Conservation (phyloP, 2,888 invertebrate species). For the Pollenia labialis region DNA sequence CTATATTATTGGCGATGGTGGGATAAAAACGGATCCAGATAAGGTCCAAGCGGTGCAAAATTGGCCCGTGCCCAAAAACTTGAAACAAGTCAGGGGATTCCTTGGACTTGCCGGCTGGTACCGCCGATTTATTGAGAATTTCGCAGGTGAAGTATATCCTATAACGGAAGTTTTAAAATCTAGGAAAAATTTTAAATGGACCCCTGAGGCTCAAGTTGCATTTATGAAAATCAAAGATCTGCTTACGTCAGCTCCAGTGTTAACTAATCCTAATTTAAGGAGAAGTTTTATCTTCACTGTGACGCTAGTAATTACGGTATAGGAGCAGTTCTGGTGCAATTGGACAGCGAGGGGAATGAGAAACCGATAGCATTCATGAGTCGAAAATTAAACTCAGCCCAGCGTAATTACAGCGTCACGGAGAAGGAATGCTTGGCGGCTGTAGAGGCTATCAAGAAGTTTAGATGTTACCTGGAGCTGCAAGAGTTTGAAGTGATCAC, state of each 20-base stretch:
- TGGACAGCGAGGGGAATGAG: no score
- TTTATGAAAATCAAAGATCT: no score
- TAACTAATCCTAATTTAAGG: no score
- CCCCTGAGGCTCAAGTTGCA: no score
- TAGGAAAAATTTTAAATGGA: no score
- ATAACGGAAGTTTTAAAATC: no score
- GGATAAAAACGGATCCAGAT: conserved; percentile 17
- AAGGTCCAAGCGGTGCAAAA: conserved; percentile 3
- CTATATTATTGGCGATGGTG: conserved; percentile 28
- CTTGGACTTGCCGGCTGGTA: conserved; percentile 73
- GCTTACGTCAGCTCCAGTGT: no score
- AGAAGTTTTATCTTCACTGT: neutral
- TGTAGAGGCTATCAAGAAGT: neutral
- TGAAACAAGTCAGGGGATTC: conserved; percentile 65
- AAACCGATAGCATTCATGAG: conserved; percentile 57
- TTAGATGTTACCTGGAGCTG: neutral
- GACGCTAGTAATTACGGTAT: conserved; percentile 2
- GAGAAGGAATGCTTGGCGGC: neutral
- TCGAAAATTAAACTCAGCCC: neutral
- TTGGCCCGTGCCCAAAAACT: conserved; percentile 12
- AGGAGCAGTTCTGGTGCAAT: no score
- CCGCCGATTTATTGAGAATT: no score
- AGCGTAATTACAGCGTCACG: neutral
- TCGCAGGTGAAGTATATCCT: no score
- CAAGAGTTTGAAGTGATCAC: conserved; percentile 27